Conservation (phyloP, 1,140 invertebrate genomes). For the Matsumurasca onukii region DNA sequence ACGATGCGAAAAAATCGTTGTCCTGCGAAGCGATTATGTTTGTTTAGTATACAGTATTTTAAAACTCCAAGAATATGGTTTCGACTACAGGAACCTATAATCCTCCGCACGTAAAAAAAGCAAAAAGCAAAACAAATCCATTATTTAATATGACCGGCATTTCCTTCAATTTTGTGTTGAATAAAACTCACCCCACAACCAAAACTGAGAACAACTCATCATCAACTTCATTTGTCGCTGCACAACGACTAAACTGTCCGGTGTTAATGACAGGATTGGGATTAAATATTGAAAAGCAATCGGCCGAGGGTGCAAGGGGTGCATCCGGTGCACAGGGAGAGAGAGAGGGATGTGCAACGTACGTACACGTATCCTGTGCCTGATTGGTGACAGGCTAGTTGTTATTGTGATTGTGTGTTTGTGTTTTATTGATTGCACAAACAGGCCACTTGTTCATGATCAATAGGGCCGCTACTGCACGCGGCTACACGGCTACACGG, state of each 20-base stretch:
- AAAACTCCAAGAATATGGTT: too few species aligned
- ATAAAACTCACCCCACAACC: too few species aligned
- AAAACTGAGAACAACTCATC: too few species aligned
- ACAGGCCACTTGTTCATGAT: constrained; percentile 6
- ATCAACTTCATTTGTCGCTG: background rate
- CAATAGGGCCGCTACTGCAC: background rate
- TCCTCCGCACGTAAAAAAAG: too few species aligned
- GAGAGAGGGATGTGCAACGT: background rate
- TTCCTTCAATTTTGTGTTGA: too few species aligned
- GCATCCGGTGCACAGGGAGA: background rate
- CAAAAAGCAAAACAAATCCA: too few species aligned
- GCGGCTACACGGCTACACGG: too few species aligned
- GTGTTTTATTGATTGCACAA: constrained; percentile 5
- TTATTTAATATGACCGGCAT: too few species aligned
- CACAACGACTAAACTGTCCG: background rate
- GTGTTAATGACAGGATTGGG: background rate
- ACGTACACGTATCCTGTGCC: background rate
- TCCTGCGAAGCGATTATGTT: too few species aligned
- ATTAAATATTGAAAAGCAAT: constrained; percentile 1
- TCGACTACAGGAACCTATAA: too few species aligned
- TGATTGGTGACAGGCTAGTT: background rate
- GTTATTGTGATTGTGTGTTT: background rate
- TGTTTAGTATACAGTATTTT: too few species aligned
- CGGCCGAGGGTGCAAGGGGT: background rate
- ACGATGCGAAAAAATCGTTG: too few species aligned